Evolutionary conservation across 92 coral and sea anemone genomes (phyloP).

Genomic region (Bergia sp.): DNA sequence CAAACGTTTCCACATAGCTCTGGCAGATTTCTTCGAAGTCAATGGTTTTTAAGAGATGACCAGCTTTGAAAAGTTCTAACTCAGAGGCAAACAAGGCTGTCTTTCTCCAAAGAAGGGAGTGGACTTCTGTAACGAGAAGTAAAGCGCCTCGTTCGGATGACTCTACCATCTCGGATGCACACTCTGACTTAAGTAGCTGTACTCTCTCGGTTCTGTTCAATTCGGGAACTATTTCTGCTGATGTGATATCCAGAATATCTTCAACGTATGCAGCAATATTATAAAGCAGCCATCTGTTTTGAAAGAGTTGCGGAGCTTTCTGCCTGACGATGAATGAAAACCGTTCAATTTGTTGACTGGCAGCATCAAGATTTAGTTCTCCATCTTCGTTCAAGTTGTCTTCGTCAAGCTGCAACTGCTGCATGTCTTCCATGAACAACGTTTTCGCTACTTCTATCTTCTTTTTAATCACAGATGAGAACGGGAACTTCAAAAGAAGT

Average conservation of each 20-base stretch:
- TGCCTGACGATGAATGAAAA: constrained; percentile 67
- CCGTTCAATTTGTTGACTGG: constrained; percentile 48
- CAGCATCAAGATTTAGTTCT: constrained; percentile 57
- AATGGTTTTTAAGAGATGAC: constrained; percentile 24
- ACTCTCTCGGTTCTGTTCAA: constrained; percentile 69
- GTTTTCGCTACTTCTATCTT: constrained; percentile 74
- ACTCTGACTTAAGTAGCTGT: constrained; percentile 68
- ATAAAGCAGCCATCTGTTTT: constrained; percentile 46
- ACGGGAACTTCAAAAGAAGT: constrained; percentile 70
- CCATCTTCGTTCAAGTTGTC: constrained; percentile 68
- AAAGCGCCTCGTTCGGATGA: constrained; percentile 47
- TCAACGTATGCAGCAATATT: constrained; percentile 65
- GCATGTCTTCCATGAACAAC: constrained; percentile 75
- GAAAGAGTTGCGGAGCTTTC: constrained; percentile 66
- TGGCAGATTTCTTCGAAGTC: constrained; percentile 4
- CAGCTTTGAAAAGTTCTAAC: constrained; percentile 65
- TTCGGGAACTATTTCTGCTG: constrained; percentile 60
- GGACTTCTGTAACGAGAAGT: constrained; percentile 62
- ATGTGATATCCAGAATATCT: constrained; percentile 79
- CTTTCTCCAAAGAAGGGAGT: constrained; percentile 75
- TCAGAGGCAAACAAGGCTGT: constrained; percentile 57
- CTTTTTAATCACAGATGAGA: constrained; percentile 65
- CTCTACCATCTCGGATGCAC: constrained; percentile 56
- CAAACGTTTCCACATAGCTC: constrained; percentile 21
- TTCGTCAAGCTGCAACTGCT: constrained; percentile 65